Percentiles rank a stretch among this genome's conserved stretches.
Evolutionary conservation across 2,797 vertebrate genomes (phyloP).

Genomic region (Poecilia gillii): DNA sequence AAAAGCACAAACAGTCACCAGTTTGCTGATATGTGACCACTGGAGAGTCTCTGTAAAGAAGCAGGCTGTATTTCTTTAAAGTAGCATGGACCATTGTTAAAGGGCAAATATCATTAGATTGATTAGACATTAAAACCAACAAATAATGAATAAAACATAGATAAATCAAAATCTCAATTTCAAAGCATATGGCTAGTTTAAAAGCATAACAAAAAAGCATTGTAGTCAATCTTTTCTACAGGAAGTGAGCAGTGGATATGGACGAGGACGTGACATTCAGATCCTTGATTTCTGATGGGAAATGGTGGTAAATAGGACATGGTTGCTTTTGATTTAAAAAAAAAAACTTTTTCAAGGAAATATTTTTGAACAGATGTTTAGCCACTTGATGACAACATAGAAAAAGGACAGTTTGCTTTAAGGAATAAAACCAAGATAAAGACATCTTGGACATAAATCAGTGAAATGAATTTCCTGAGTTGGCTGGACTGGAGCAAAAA

Average conservation of each 20-base stretch:
- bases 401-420: not conserved
- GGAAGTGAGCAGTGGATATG: not conserved
- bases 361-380: not conserved
- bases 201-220: not conserved
- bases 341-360: not conserved
- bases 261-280: not conserved
- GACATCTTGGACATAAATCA: not conserved
- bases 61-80: conserved; percentile 65
- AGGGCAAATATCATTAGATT: not conserved
- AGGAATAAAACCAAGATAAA: not conserved
- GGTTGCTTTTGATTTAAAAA: not conserved
- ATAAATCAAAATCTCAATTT: not conserved
- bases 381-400: not conserved
- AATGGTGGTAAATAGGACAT: not conserved
- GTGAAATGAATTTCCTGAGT: not conserved
- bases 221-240: not conserved
- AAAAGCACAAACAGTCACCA: conserved; percentile 76
- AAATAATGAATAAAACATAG: not conserved
- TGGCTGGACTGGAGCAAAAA: not conserved
- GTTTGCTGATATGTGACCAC: conserved; percentile 62
- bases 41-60: conserved; percentile 62
- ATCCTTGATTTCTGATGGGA: not conserved
- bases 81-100: conserved; percentile 62
- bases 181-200: not conserved
- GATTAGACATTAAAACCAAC: not conserved